Evolutionary conservation across 2,888 invertebrate genomes (phyloP), one percentile per base, ranked within the genome.

Genomic region (Drosophila macrospina): DNA sequence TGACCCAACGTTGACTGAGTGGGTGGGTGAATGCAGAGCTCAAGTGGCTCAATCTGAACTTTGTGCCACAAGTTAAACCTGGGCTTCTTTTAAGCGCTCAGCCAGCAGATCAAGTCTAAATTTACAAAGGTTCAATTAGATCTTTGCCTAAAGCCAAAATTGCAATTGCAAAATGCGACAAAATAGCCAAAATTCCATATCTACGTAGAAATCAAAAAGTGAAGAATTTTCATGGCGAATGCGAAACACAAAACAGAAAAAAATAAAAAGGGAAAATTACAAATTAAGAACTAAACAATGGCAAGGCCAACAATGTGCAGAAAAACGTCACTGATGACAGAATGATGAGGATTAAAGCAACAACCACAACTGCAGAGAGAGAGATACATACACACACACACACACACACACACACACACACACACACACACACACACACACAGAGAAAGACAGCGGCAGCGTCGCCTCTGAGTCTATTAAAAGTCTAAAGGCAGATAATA

Each of bases 401-500:
- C 6, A 59, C 34, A 57, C n/a, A 63, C 1, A 67, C 20, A 62
- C 36, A 63, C 51, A 68, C 48, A 61, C 45, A 47, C 15, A 50
- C 6, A 59, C 34, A n/a, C n/a, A n/a, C 50, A 63, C 6, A 61
- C 32, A 30, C 15, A 50, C 54, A 50, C 26, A 42, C 13, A 59
- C 7, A 50, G 11, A 41, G 15, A 37, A 20, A 11, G 30, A 59
- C 41, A 78, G 69, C 69, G 69, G 78, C 74, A 78, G 80, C 90
- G 90, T 91, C 85, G 83, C 79, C 79, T 86, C 78, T 82, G 90
- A 91, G 91, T 91, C 91, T 91, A 91, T 91, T 91, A 91, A 91
- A 91, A 89, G 91, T 89, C 90, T 90, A 90, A 90, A 90, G 90
- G 90, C 90, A 91, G 91, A 91, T 91, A 91, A 91, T 91, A 91